A percentile compares a stretch with the other conserved stretches of the same genome.
These are phyloP conservation scores for Daphoenositta chrysoptera DNA, from an alignment of 2,113 vertebrate genomes.

Conservation along the genomic window DNA sequence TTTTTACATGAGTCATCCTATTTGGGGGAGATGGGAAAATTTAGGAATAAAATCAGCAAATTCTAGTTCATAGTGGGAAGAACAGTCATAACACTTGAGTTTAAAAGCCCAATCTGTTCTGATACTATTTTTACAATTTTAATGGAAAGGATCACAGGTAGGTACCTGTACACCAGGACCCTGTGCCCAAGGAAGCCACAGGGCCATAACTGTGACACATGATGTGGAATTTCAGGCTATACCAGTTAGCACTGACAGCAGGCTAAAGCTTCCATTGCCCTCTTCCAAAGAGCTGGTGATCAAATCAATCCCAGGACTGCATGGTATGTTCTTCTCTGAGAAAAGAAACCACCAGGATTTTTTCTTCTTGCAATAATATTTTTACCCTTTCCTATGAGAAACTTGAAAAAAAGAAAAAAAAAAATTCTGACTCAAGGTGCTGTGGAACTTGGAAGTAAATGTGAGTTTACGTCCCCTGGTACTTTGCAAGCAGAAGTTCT, in stretches of 20 bases:
- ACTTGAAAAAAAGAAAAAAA: not conserved
- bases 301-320: not conserved
- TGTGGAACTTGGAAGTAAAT: slow-evolving; percentile 5
- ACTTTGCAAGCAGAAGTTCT: slow-evolving; percentile 20
- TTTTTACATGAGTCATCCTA: not conserved
- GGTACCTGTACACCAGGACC: too few relatives aligned
- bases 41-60: not conserved
- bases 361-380: slow-evolving; percentile 39
- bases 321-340: not conserved
- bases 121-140: not conserved
- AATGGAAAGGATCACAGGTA: not conserved
- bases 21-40: not conserved
- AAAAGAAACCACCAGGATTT: not conserved
- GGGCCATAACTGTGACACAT: not conserved
- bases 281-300: not conserved
- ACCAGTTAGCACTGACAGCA: not conserved
- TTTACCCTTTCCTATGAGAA: slow-evolving; percentile 41
- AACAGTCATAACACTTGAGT: not conserved
- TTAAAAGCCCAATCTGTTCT: not conserved
- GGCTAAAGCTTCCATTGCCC: not conserved
- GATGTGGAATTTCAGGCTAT: not conserved
- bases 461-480: slow-evolving; percentile 20
- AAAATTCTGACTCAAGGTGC: not conserved
- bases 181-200: not conserved
- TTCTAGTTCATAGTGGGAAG: not conserved